Base-by-base conservation (phyloP, 2,888 invertebrate species). In the Lasioglossum marginatum region DNA sequence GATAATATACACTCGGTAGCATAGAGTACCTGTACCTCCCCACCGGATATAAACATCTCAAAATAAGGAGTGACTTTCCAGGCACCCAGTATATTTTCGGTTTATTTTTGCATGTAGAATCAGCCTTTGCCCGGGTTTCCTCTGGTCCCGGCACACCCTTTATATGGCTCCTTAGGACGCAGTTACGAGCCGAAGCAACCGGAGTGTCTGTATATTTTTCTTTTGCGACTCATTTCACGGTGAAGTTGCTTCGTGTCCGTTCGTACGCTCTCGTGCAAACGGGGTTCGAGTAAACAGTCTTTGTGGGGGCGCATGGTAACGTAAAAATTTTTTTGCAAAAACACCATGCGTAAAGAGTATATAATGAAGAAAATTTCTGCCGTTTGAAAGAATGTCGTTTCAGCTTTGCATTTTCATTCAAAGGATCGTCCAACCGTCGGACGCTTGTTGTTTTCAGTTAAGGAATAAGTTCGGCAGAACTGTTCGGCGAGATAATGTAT, bases 101-200 rank as follows among this genome's bases (percentile, higher is more conserved):
- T 66, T 66, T 66, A 66, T 23, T 34, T 66, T 34, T 8, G 34
- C 66, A 19, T 66, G 66, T 66, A 66, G 66, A 66, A 31, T 66
- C 66, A 66, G 31, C 34, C 34, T 34, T 66, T 1, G 31, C 6
- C 19, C 19, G 66, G 66, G 66, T 34, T 66, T 8, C 19, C 19
- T 34, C 66, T 31, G 34, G 31, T 19, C 66, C 19, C 16, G 66
- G 16, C 66, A 34, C 66, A 34, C 34, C 66, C 66, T 78, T 75
- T 81, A 81, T 81, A 78, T 57, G 84, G 81, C 81, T 86, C 79
- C 86, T 84, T 79, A 86, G 80, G 81, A 68, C 14, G 72, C 57
- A 52, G 76, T 81, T 31, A 72, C 78, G 77, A 83, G 63, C 48
- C 43, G 77, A 79, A 84, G 74, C 70, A 77, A 73, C 66, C 14